Evolutionary conservation across 2,113 vertebrate species (phyloP), one percentile per base, ranked within the genome.

Genomic region (Procavia capensis): DNA sequence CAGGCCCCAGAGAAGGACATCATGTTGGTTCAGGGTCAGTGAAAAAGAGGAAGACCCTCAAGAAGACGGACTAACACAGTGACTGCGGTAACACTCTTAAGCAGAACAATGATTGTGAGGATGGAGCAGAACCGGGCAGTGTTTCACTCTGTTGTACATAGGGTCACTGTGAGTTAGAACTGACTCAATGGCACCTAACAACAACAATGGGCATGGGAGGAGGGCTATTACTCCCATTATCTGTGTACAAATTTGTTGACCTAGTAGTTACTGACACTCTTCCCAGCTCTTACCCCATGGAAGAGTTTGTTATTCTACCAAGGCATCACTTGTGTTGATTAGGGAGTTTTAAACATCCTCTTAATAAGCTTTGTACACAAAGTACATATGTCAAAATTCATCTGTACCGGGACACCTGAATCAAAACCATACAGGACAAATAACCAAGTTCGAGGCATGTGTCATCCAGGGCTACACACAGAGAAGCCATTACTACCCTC

Each of bases 261-360:
- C 54, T 1, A 8, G 31, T 20, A 1, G 45, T 9, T 25, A 22
- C 13, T 6, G n/a, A 19, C 9, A 5, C 27, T 41, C 70, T 75
- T 66, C 6, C 10, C 4, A 41, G 25, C 25, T 20, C 29, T n/a
- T 17, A 24, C 31, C 1, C 1, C 16, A 0, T 0, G 70, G 41
- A 39, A 50, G 74, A 45, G 34, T 50, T 5, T 27, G 17, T 2
- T 29, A 19, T 19, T 19, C 45, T 39, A 41, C 45, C 54, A 59
- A 43, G 41, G 43, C 6, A 39, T 13, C 70, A 17, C 1, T 17
- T 27, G 2, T 10, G 14, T 19, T 43, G 36, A 0, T 14, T 9
- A 2, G n/a, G 64, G 63, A 39, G 27, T 8, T 20, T 27, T 50
- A 24, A 29, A 72, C 7, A 9, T 82, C 78, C 39, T 85, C 64